These are phyloP conservation scores for Dromococcyx pavoninus DNA, from an alignment of 2,797 vertebrate genomes.

Conservation along the genomic window DNA sequence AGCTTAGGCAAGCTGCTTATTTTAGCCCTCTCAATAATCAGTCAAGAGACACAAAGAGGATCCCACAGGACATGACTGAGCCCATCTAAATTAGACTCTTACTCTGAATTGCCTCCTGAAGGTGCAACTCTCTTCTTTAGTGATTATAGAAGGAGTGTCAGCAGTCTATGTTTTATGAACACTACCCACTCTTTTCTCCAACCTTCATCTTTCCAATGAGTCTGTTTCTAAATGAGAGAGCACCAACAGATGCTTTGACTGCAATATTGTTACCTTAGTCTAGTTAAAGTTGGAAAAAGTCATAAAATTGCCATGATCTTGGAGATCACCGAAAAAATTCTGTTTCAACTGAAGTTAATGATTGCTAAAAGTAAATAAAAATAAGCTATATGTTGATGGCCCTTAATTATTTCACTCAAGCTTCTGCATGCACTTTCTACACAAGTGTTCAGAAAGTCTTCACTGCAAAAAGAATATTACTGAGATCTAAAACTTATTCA, in stretches of 20 bases:
- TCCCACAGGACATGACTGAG: background rate
- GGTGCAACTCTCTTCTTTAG: background rate
- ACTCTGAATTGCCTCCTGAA: background rate
- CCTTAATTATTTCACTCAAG: background rate
- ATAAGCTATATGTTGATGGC: background rate
- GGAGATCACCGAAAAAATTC: background rate
- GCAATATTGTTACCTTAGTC: background rate
- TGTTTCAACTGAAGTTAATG: background rate
- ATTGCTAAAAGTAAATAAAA: background rate
- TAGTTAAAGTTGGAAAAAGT: background rate
- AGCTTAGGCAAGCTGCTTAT: background rate
- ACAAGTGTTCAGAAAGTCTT: background rate
- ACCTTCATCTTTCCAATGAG: background rate
- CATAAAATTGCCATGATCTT: background rate
- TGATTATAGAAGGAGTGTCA: background rate
- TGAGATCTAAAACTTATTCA: background rate
- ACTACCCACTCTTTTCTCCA: background rate
- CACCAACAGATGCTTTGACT: background rate
- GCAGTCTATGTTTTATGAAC: background rate
- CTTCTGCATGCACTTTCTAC: background rate
- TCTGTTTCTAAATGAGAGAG: background rate
- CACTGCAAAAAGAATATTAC: background rate
- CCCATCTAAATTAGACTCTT: background rate
- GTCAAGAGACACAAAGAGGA: background rate
- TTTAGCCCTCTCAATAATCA: background rate